Percentiles rank a stretch among this genome's conserved stretches.
Evolutionary conservation across 2,113 vertebrate genomes (phyloP).

Genomic region (Orcinus orca): DNA sequence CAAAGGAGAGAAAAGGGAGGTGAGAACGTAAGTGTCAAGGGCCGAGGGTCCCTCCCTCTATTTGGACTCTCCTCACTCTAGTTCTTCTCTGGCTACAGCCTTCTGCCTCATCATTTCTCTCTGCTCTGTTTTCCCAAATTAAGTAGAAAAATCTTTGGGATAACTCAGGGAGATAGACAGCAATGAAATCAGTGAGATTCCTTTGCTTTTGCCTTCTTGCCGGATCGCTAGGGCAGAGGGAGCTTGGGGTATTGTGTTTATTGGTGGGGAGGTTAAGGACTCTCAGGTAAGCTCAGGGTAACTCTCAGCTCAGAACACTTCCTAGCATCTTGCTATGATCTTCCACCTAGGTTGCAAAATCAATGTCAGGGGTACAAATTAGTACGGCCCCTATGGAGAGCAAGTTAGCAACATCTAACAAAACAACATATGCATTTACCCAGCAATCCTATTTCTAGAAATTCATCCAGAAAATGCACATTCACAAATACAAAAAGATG

Average conservation of each 20-base stretch:
- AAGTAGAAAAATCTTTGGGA: neutral
- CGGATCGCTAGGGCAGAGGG: neutral
- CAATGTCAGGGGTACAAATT: neutral
- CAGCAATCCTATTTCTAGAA: neutral
- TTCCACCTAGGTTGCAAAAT: neutral
- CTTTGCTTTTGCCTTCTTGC: neutral
- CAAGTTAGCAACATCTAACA: neutral
- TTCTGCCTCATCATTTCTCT: neutral
- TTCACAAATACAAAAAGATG: neutral
- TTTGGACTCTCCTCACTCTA: too few relatives aligned
- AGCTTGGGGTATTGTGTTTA: neutral
- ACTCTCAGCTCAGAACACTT: neutral
- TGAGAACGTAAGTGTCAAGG: neutral
- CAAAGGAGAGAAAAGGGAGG: neutral
- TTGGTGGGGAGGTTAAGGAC: neutral
- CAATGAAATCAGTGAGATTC: neutral
- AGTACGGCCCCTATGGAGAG: neutral
- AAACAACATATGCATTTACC: neutral
- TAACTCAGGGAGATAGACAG: neutral
- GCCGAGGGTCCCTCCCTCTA: too few relatives aligned
- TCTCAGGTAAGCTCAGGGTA: neutral
- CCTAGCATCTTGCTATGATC: neutral
- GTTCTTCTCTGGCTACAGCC: neutral
- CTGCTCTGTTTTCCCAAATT: neutral
- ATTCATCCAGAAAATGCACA: conserved; percentile 6